Base-by-base conservation (phyloP, 2,797 vertebrate species). In the Pagetopsis macropterus region DNA sequence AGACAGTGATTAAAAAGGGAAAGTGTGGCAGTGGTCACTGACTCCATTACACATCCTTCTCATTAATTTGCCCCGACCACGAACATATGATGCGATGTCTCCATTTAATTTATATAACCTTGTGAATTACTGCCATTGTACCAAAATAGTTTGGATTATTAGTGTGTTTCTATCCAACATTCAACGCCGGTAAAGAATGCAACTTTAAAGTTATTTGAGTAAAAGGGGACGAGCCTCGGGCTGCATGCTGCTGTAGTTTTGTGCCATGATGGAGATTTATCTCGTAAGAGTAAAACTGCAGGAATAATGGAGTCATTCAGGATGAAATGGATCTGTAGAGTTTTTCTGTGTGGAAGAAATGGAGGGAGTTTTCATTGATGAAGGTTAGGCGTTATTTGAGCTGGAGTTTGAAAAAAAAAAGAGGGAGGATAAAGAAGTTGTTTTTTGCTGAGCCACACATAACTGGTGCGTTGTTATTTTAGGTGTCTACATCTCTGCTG, bases 11-110 rank as follows among this genome's bases (percentile, higher is more conserved):
- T 89, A 82, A 70, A 81, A 83, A 84, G 75, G 77, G 80, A 89
- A 87, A 87, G 86, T 83, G 85, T 82, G 78, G 75, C 80, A 80
- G 78, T 87, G 90, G 89, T 86, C 87, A 81, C 59, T 84, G 87
- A 88, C 89, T 91, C 89, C 88, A 92, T 92, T 91, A 75, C 83
- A 83, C 83, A 88, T 83, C 83, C 81, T 71, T 21, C 70, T 84
- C 81, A 84, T 89, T 88, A 87, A 90, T 91, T 84, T 86, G 78
- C 82, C 54, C 64, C 50, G 82, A 78, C 75, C 83, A 86, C 81
- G 73, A 77, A 84, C 74, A 84, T 66, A 65, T 79, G 55, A 80
- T 3, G 65, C 59, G 40, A 55, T 69, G 68, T 74, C 75, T 75
- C 55, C 41, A 49, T 75, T 71, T 67, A 66, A 52, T 48, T 75